Base-by-base conservation (phyloP, 2,113 vertebrate species). In the Odontesthes bonariensis region DNA sequence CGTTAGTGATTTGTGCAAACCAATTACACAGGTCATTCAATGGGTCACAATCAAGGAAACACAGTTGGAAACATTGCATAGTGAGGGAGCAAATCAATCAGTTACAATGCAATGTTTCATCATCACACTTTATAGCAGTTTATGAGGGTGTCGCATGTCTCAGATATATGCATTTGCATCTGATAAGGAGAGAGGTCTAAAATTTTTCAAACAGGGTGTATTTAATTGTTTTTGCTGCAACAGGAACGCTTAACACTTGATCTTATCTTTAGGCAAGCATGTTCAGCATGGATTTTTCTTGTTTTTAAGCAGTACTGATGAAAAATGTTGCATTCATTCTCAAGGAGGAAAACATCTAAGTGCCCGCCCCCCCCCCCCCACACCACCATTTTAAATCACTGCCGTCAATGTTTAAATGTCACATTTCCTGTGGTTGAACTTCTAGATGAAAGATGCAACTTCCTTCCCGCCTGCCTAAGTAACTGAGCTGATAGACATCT, bases 11-110 rank as follows among this genome's bases (percentile, higher is more conserved):
- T 92, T 89, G 89, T 87, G 86, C 65, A 83, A 82, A 75, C 73
- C 83, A 93, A 93, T 93, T 91, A 91, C 92, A 88, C 86, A 89
- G 89, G 89, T 91, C 91, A 92, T 20, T 86, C 87, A 85, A 69
- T 73, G 86, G 91, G 91, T 89, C 86, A 86, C 79, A 84, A 87
- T 84, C 80, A 77, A 75, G 81, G 87, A 84, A 85, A 66, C 77
- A 67, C 73, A 66, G 61, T 79, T 79, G 71, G 79, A 77, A 83
- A 73, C 64, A 38, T 68, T 62, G 60, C 69, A 73, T 52, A 70
- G 77, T 68, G 75, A 79, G 62, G 46, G 67, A 58, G 59, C 13
- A 23, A 69, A 90, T 92, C 87, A 94, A 94, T 93, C 85, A 93
- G 91, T 93, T 93, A 94, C 92, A 56, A 80, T 16, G 46, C 22